phyloP scores from a whole-genome alignment of 2,888 invertebrate genomes.

The Papilio gigon region DNA sequence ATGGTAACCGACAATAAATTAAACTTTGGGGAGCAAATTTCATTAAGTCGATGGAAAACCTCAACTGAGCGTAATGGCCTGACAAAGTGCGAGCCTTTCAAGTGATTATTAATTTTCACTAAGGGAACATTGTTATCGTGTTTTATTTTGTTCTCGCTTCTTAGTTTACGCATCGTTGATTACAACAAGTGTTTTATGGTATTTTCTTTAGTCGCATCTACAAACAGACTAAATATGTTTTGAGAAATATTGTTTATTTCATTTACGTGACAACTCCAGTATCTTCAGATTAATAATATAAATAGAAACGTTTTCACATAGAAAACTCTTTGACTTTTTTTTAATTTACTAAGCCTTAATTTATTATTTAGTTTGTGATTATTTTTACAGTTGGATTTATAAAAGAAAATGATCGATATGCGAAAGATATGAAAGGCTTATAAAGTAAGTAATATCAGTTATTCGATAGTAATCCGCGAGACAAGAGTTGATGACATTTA shows the following conservation, averaged over 20 bases:
- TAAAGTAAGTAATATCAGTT: neutral
- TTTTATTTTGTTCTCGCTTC: neutral
- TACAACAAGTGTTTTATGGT: neutral
- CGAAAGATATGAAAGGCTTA: neutral
- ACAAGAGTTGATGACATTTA: slow-evolving; percentile 5
- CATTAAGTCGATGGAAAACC: slow-evolving; percentile 54
- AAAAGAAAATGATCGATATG: too few relatives aligned
- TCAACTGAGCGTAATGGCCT: slow-evolving; percentile 50
- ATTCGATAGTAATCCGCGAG: neutral
- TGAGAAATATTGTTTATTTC: neutral
- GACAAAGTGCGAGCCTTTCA: slow-evolving; percentile 36
- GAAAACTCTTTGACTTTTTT: too few relatives aligned
- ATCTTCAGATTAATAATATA: too few relatives aligned
- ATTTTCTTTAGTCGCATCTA: neutral
- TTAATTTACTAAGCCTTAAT: too few relatives aligned
- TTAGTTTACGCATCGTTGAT: neutral
- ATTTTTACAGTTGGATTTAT: too few relatives aligned
- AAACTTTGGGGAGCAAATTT: slow-evolving; percentile 60
- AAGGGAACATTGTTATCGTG: slow-evolving; percentile 10
- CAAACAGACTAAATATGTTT: neutral
- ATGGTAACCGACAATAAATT: slow-evolving; percentile 61
- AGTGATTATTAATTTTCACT: slow-evolving; percentile 28
- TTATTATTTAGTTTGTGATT: too few relatives aligned
- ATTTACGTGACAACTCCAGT: too few relatives aligned
- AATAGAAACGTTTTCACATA: too few relatives aligned